Conservation (phyloP, 2,113 vertebrate genomes). For the Calidris pygmaea region DNA sequence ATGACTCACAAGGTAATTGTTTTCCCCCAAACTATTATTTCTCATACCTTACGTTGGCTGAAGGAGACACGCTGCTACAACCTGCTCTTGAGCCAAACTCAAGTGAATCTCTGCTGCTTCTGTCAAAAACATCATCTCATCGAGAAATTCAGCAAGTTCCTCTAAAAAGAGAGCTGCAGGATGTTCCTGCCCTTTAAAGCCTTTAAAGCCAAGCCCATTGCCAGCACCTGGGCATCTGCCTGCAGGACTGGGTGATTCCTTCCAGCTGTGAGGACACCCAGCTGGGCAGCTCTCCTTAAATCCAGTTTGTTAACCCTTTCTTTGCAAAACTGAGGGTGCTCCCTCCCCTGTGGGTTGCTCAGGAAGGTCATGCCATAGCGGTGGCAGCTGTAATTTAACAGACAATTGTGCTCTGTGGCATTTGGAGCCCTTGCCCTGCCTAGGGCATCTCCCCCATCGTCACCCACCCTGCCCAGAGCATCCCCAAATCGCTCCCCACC, state of each 20-base stretch:
- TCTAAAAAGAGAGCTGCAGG: rapidly evolving
- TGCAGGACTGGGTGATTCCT: neutral
- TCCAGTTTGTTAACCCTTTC: neutral
- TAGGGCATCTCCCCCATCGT: neutral
- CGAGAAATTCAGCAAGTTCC: rapidly evolving
- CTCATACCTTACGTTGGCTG: neutral
- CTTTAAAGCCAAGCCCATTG: rapidly evolving
- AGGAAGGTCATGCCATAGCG: rapidly evolving
- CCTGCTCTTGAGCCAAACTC: rapidly evolving
- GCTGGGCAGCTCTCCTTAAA: neutral
- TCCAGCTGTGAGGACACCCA: neutral
- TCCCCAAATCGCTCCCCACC: neutral
- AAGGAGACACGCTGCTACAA: rapidly evolving
- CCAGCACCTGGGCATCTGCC: neutral
- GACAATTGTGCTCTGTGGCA: rapidly evolving
- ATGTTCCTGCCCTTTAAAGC: rapidly evolving
- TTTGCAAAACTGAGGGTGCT: too few relatives aligned
- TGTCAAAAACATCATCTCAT: rapidly evolving
- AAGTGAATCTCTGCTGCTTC: rapidly evolving
- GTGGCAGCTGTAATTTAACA: rapidly evolving
- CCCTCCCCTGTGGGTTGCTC: neutral
- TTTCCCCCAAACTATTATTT: rapidly evolving
- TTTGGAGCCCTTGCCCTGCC: neutral
- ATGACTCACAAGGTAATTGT: rapidly evolving
- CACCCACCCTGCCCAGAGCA: too few relatives aligned